Evolutionary conservation across 2,797 vertebrate genomes (phyloP).

Genomic region (Acrossocheilus wenchowensis): DNA sequence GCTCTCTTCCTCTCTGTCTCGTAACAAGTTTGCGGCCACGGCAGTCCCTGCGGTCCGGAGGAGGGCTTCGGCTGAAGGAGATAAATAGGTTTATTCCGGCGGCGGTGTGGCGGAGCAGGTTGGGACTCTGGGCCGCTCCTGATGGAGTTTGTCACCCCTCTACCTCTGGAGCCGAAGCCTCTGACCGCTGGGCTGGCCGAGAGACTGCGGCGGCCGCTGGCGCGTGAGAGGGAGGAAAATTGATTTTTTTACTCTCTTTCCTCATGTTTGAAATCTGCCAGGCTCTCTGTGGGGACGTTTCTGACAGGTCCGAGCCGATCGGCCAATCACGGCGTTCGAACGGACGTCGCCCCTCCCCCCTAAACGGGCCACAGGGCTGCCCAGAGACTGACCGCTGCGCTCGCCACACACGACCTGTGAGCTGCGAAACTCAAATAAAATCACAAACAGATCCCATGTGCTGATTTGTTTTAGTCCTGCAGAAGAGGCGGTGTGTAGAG

Average conservation of each 20-base stretch:
- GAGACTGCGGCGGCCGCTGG: conserved; percentile 95
- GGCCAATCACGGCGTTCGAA: conserved; percentile 81
- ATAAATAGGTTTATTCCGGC: conserved; percentile 94
- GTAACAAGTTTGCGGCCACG: conserved; percentile 72
- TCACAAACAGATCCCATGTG: not conserved
- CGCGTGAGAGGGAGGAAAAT: conserved; percentile 95
- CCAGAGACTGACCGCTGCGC: conserved; percentile 79
- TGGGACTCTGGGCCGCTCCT: conserved; percentile 82
- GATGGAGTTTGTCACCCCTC: conserved; percentile 99
- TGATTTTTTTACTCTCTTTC: conserved; percentile 79
- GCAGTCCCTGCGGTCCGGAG: conserved; percentile 84
- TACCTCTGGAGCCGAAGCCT: conserved; percentile 95
- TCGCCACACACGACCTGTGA: conserved; percentile 66
- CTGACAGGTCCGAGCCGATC: conserved; percentile 86
- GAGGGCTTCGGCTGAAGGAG: conserved; percentile 83
- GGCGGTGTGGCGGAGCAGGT: conserved; percentile 87
- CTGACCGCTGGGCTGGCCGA: conserved; percentile 91
- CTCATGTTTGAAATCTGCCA: conserved; percentile 69
- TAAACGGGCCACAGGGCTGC: conserved; percentile 81
- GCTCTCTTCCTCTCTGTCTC: conserved; percentile 76
- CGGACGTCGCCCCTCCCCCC: conserved; percentile 82
- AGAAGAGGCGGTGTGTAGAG: not conserved
- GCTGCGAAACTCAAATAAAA: conserved; percentile 11
- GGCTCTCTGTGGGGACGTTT: conserved; percentile 89
- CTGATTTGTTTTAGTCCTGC: not conserved